These are phyloP conservation scores for Dynastes hyllus DNA, from an alignment of 2,888 invertebrate genomes.

Conservation along the genomic window DNA sequence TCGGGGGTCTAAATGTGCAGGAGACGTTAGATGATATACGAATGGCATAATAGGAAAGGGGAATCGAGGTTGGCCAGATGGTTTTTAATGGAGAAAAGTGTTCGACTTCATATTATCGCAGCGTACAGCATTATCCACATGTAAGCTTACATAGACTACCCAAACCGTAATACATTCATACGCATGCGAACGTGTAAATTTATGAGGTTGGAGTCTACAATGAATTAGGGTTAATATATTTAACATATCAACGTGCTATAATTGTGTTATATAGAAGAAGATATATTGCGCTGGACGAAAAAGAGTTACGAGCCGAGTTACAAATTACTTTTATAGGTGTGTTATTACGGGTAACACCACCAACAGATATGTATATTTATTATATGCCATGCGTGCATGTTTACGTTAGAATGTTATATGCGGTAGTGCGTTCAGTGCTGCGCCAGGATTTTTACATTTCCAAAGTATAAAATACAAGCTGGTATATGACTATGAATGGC, in stretches of 20 bases:
- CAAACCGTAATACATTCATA: conserved; percentile 16
- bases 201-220: conserved; percentile 43
- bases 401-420: conserved; percentile 15
- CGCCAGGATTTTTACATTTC: too few relatives aligned
- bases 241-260: conserved; percentile 43
- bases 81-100: conserved; percentile 49
- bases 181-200: conserved; percentile 45
- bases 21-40: neutral
- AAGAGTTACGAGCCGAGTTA: conserved; percentile 36
- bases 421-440: neutral
- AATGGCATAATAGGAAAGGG: conserved; percentile 40
- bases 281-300: conserved; percentile 41
- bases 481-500: too few relatives aligned
- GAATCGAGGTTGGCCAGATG: conserved; percentile 52
- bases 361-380: conserved; percentile 16
- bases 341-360: conserved; percentile 29
- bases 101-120: conserved; percentile 28
- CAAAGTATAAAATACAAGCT: too few relatives aligned
- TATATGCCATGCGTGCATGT: conserved; percentile 3
- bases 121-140: conserved; percentile 5
- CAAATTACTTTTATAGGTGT: conserved; percentile 41
- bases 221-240: conserved; percentile 49
- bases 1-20: conserved; percentile 14
- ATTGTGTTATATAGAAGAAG: conserved; percentile 47
- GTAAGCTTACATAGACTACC: conserved; percentile 1